Evolutionary conservation across 30 jellyfish, hydroid and myxozoan genomes (phyloP).

Genomic region (Hydractinia echinata): DNA sequence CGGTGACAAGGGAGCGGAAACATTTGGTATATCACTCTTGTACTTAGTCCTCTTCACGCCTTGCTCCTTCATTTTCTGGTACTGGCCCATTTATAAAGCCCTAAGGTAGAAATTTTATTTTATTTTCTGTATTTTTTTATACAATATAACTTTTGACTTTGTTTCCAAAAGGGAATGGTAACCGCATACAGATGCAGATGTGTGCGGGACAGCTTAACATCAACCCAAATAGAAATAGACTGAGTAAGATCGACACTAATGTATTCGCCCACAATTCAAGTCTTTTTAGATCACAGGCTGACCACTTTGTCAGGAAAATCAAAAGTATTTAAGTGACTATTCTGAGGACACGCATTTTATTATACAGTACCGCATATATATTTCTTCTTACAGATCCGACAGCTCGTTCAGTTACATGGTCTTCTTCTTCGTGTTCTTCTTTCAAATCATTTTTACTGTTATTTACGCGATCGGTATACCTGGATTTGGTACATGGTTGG

Average conservation of each 20-base stretch:
- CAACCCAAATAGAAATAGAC: too few species aligned
- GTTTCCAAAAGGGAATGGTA: too few species aligned
- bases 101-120: slow-evolving; percentile 57
- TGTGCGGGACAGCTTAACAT: too few species aligned
- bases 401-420: slow-evolving; percentile 95
- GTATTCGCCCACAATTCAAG: too few species aligned
- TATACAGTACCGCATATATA: neutral
- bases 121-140: neutral
- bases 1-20: slow-evolving; percentile 60
- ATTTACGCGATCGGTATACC: slow-evolving; percentile 90
- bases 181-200: too few species aligned
- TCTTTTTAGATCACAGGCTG: too few species aligned
- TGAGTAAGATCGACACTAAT: too few species aligned
- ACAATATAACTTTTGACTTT: too few species aligned
- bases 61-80: slow-evolving; percentile 85
- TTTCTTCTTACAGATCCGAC: slow-evolving; percentile 65
- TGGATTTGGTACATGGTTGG: slow-evolving; percentile 88
- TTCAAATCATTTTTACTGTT: slow-evolving; percentile 62
- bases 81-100: slow-evolving; percentile 85
- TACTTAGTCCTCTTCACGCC: slow-evolving; percentile 75
- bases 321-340: too few species aligned
- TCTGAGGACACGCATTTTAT: too few species aligned
- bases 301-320: too few species aligned
- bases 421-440: slow-evolving; percentile 86
- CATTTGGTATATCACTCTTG: slow-evolving; percentile 80